Base-by-base conservation (phyloP, 2,113 vertebrate species). In the Panurus biarmicus region DNA sequence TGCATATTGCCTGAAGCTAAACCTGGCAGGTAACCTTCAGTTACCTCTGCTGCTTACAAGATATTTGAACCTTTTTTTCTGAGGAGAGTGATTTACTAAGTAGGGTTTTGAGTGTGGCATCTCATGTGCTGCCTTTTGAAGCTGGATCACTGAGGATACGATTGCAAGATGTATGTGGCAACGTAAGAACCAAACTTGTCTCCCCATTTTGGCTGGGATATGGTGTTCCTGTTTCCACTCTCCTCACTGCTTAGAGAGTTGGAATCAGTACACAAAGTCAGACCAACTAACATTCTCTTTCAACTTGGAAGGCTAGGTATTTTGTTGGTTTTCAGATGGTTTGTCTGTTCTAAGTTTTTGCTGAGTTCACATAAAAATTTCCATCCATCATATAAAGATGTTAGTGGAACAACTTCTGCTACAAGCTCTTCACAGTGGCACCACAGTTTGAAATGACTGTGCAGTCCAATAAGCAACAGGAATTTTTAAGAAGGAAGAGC, bases 41-140 rank as follows among this genome's bases (percentile, higher is more conserved):
- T 75, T 91, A 85, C 35, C 64, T 88, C 75, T 86, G 75, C 79
- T 93, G 56, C 67, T 71, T 90, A 47, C 47, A 79, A 7, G 56
- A 80, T 5, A 54, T 80, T 91, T 74, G 51, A 47, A 74, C 12
- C 22, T 54, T 71, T 53, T 58, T 44, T 85, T 70, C 72, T 4
- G 9, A 70, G 60, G 12, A 64, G n/a, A 70, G 26, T 14, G 18
- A 66, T 44, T 83, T 65, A 33, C 5, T 78, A 61, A 62, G 10
- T 21, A 36, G 45, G 31, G 31, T 56, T 89, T 65, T 53, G 42
- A 74, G 74, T 22, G 48, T n/a, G 20, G 28, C 24, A 65, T 31
- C 53, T 57, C 77, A 35, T 1, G 1, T 57, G 62, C 71, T 85
- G 40, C 18, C 78, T 47, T 70, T 19, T 76, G 47, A 76, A 66